Conservation (phyloP, 53 echinoderm and acorn worm genomes). For the Zoroaster sp. region DNA sequence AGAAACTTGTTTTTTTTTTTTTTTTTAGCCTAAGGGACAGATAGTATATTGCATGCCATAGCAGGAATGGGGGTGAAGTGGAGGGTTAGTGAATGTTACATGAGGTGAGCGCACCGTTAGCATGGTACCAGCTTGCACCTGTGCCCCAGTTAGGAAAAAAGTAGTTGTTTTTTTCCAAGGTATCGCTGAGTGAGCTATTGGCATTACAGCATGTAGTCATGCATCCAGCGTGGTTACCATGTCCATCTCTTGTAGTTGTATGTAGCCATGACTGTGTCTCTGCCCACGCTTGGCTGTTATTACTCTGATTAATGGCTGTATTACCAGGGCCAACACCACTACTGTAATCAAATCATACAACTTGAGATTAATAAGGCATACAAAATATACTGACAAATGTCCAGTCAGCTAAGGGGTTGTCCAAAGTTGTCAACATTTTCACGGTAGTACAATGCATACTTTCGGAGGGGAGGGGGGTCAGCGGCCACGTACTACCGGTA, state of each 20-base stretch:
- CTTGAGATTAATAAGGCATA: neutral
- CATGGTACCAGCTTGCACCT: conserved; percentile 61
- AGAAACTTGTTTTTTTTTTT: too few species aligned
- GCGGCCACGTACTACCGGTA: too few species aligned
- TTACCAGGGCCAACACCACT: conserved; percentile 33
- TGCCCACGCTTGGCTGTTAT: conserved; percentile 48
- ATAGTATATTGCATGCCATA: neutral
- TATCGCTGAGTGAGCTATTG: conserved; percentile 72
- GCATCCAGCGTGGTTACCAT: conserved; percentile 71
- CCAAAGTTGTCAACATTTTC: too few species aligned
- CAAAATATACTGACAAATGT: neutral
- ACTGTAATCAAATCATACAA: conserved; percentile 10
- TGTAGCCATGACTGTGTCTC: conserved; percentile 53
- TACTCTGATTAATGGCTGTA: conserved; percentile 5
- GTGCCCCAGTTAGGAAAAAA: conserved; percentile 65
- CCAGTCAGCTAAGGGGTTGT: too few species aligned
- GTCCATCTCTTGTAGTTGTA: conserved; percentile 30
- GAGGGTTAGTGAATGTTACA: conserved; percentile 58
- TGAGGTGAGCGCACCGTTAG: conserved; percentile 69
- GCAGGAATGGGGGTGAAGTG: neutral
- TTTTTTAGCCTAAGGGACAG: too few species aligned
- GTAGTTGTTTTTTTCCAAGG: conserved; percentile 71
- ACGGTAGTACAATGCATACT: too few species aligned
- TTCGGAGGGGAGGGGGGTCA: too few species aligned
- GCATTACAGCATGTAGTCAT: conserved; percentile 76